A percentile compares a stretch with the other conserved stretches of the same genome.
Conservation (phyloP, 1,140 invertebrate species). For the Drosophila parabipectinata region DNA sequence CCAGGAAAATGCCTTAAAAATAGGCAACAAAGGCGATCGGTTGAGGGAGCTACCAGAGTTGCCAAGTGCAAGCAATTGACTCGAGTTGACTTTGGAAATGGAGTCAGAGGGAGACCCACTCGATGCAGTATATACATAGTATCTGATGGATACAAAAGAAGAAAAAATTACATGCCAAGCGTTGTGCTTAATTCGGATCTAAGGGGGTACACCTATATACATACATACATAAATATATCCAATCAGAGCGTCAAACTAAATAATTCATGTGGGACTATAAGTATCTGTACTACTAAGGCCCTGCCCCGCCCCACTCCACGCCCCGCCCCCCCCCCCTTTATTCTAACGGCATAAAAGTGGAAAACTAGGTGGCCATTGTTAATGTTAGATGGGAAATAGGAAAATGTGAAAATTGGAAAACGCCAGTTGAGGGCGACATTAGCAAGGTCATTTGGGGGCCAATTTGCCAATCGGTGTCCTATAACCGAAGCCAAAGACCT, state of each 20-base stretch:
- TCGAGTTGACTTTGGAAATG: conserved; percentile 27
- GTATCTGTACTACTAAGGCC: conserved; percentile 25
- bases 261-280: conserved; percentile 61
- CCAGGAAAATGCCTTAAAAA: conserved; percentile 49
- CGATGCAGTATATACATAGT: conserved; percentile 3
- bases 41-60: conserved; percentile 18
- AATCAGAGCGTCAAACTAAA: conserved; percentile 54
- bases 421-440: conserved; percentile 4
- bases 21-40: conserved; percentile 31
- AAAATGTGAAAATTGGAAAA: conserved; percentile 5
- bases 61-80: conserved; percentile 52
- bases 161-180: conserved; percentile 17
- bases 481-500: conserved; percentile 6
- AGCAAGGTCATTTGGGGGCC: conserved; percentile 28
- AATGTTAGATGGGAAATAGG: conserved; percentile 2
- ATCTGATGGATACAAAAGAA: neutral
- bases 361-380: conserved; percentile 39
- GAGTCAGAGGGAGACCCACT: neutral
- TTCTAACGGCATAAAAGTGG: conserved; percentile 8
- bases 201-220: too few relatives aligned
- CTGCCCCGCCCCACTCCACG: neutral
- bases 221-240: conserved; percentile 22
- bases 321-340: too few relatives aligned
- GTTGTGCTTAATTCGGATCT: conserved; percentile 45
- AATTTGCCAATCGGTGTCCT: conserved; percentile 44